Base-by-base conservation (phyloP, 2,888 invertebrate species). In the Thumatha senex region DNA sequence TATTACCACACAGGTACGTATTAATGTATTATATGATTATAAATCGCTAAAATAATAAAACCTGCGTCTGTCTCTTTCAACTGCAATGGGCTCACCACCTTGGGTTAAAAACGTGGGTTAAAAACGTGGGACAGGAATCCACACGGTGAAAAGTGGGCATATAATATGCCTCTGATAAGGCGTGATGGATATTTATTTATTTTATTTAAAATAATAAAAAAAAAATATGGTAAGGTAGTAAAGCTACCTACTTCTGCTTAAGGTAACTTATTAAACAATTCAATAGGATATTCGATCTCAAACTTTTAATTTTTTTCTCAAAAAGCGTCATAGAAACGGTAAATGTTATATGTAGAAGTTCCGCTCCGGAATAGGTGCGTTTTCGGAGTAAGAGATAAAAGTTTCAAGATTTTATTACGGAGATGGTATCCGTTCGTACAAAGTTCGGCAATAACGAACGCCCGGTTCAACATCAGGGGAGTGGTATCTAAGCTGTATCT, bases 391-490 rank as follows among this genome's bases (percentile, higher is more conserved):
- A 76, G 78, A 82, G 80, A 84, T 82, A 82, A 84, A 88, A 88
- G 79, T 87, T 87, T 85, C 74, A 78, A 82, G 80, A 85, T 79
- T 88, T 87, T 85, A 82, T 86, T 82, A 77, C 74, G 74, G 74
- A 81, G 64, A 64, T 61, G 73, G 74, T 70, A 75, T 70, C 63
- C 73, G 71, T 78, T 76, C 72, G 62, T 65, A 67, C 63, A 64
- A 77, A 89, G 76, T 88, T 89, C 66, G 58, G 67, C 72, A 76
- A 80, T 89, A 80, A 80, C 76, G 67, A 71, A n/a, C 62, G 67
- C 74, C 31, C 55, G 55, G 50, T 55, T 29, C 47, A 42, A 55
- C 48, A 52, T 56, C 55, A 52, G 48, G 10, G 31, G 31, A 5
- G 18, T 51, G 58, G 57, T 56, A 59, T 61, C 63, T 61, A 61